These are phyloP conservation scores for Trichonephila clavata DNA, from an alignment of 1,140 invertebrate species.

Conservation along the genomic window DNA sequence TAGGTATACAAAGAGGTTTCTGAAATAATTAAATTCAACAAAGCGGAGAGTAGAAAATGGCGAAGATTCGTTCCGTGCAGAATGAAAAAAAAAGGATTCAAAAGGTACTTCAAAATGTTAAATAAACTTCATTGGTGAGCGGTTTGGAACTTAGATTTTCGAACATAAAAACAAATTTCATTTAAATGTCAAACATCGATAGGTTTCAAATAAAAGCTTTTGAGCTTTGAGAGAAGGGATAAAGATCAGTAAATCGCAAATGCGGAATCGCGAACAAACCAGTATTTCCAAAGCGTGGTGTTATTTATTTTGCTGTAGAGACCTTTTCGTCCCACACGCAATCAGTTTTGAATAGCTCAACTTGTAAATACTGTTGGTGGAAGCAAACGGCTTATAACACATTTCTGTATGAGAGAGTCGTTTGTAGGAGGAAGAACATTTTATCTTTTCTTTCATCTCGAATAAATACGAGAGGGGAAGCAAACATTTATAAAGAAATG, in stretches of 20 bases:
- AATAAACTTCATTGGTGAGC: not conserved
- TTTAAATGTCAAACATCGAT: not conserved
- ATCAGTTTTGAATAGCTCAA: not conserved
- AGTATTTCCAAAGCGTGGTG: not conserved
- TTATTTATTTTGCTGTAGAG: not conserved
- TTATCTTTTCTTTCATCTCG: not conserved
- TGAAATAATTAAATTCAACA: conserved; percentile 5
- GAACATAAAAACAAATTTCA: not conserved
- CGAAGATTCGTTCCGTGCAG: not conserved
- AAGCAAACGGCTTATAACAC: not conserved
- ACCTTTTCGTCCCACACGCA: not conserved
- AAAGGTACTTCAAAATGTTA: not conserved
- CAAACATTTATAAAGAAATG: not conserved
- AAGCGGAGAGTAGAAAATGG: not conserved
- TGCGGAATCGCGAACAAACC: not conserved
- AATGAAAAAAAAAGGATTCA: not conserved
- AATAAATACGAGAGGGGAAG: not conserved
- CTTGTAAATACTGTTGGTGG: not conserved
- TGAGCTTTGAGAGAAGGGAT: not conserved
- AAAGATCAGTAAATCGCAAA: not conserved
- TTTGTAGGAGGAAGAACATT: not conserved
- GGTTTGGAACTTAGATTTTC: not conserved
- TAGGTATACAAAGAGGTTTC: not conserved
- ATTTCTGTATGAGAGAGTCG: not conserved
- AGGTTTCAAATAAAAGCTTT: not conserved